A percentile compares a stretch with the other conserved stretches of the same genome.
Conservation (phyloP, 1,140 invertebrate species). For the Neoseiulus cucumeris region DNA sequence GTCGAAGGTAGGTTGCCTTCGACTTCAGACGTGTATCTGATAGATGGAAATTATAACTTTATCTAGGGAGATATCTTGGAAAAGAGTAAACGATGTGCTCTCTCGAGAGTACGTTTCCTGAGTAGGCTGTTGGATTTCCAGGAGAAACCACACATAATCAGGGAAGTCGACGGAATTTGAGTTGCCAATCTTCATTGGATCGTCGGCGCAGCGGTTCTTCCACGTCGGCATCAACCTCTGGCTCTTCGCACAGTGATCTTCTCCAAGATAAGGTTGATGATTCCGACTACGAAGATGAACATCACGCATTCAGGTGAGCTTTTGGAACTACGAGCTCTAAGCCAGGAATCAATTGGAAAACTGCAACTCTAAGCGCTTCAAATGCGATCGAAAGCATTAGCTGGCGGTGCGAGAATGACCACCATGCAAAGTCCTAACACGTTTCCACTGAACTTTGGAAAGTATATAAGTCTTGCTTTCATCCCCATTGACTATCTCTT, state of each 20-base stretch:
- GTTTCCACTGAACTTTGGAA: too few relatives aligned
- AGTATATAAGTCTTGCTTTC: too few relatives aligned
- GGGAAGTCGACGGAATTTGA: neutral
- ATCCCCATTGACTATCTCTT: too few relatives aligned
- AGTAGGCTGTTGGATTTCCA: too few relatives aligned
- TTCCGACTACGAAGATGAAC: conserved; percentile 12
- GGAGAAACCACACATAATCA: too few relatives aligned
- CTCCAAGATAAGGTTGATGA: neutral
- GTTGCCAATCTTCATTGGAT: neutral
- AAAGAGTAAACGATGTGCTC: neutral
- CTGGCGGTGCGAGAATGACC: too few relatives aligned
- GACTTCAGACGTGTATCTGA: neutral
- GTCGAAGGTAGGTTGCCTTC: neutral
- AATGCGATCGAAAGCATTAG: too few relatives aligned
- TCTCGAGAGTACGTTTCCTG: too few relatives aligned
- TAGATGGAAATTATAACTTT: neutral
- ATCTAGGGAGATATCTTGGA: neutral
- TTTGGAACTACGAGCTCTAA: too few relatives aligned
- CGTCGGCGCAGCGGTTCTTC: conserved; percentile 4
- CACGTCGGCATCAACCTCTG: conserved; percentile 1
- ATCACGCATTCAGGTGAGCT: conserved; percentile 5
- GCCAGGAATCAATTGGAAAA: too few relatives aligned
- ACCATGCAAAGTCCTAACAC: too few relatives aligned
- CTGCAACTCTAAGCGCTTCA: too few relatives aligned
- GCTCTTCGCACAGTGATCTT: neutral